A percentile compares a stretch with the other conserved stretches of the same genome.
Conservation (phyloP, 2,797 vertebrate genomes). For the Eleutherodactylus coqui region DNA sequence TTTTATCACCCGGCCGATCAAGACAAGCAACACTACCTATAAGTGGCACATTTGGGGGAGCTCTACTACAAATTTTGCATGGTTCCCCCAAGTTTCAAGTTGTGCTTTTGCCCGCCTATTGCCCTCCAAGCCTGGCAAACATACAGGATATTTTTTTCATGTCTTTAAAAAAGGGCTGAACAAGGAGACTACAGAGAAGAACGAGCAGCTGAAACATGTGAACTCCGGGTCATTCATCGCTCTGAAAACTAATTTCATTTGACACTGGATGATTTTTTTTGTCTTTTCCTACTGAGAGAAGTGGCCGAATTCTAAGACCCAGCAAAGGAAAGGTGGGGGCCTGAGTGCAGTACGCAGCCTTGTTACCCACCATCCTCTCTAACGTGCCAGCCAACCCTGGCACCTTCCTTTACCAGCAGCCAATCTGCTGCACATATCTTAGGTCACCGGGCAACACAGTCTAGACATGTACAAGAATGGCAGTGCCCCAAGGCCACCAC, state of each 20-base stretch:
- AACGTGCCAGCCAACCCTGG: neutral
- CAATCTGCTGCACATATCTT: slow-evolving; percentile 2
- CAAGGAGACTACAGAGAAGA: neutral
- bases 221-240: slow-evolving; percentile 7
- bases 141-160: neutral
- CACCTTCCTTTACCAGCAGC: neutral
- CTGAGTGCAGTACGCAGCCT: neutral
- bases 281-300: neutral
- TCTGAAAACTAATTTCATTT: neutral
- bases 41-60: too few species aligned
- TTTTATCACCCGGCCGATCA: too few species aligned
- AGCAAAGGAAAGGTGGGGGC: neutral
- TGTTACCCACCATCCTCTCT: neutral
- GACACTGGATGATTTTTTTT: slow-evolving; percentile 22
- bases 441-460: slow-evolving; percentile 8
- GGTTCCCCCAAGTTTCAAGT: neutral
- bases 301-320: neutral
- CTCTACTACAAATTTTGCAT: too few species aligned
- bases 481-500: neutral
- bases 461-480: slow-evolving; percentile 16
- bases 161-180: neutral
- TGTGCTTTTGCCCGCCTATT: neutral
- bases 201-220: slow-evolving; percentile 16
- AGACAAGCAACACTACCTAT: too few species aligned
- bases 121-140: neutral